Base-by-base conservation (phyloP, 2,113 vertebrate species). In the Trichechus manatus region DNA sequence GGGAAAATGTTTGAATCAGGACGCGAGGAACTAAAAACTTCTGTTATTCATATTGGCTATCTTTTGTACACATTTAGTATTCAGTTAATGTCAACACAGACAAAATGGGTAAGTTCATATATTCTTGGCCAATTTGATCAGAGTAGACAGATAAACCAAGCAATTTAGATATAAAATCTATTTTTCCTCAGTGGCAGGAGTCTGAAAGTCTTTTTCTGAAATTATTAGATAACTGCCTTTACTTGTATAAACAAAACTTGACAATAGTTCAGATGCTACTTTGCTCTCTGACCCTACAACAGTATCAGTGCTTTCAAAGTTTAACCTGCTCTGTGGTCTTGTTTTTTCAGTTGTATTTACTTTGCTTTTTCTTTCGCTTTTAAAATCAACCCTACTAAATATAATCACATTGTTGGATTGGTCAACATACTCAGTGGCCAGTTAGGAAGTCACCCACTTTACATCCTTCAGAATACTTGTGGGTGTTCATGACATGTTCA, bases 171-270 rank as follows among this genome's bases (percentile, higher is more conserved):
- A 75, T 23, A 68, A 80, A 47, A 59, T 50, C 31, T 82, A 50
- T n/a, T 72, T 64, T 56, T 50, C 31, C 31, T 89, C 64, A 53
- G 20, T 36, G 31, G 20, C 42, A 53, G 56, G 13, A 31, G 6
- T 25, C 31, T 86, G 36, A 53, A 56, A 78, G 36, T 80, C 74
- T 36, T 90, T 72, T 56, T 78, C 59, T 85, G 81, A 79, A 74
- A 92, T 74, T 22, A 89, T n/a, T 23, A 42, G 25, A 9, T 44
- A 13, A 9, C 11, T 87, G 39, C n/a, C 63, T 83, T 47, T 8
- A 78, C 3, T 59, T 63, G 6, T 20, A 25, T 4, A 68, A 86
- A n/a, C 14, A 25, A 74, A 83, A n/a, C 63, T 61, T 19, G 59
- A 25, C 31, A 56, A 25, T 0, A 59, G 33, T 36, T 64, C 33